Percentiles rank a stretch among this genome's conserved stretches.
These are phyloP conservation scores for Rhagium mordax DNA, from an alignment of 2,888 invertebrate species.

Conservation along the genomic window DNA sequence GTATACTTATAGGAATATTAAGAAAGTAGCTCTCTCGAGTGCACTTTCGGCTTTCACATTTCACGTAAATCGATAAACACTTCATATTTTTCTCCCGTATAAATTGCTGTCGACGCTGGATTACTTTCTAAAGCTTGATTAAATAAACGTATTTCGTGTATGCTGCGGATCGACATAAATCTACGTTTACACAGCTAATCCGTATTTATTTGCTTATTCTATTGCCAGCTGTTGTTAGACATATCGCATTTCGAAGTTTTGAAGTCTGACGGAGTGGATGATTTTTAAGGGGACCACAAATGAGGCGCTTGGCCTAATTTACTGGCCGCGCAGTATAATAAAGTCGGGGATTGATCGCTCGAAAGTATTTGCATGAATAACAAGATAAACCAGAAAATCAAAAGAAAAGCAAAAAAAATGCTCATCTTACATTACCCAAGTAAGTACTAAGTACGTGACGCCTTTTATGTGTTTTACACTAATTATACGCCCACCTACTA, in stretches of 20 bases:
- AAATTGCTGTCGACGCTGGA: constrained; percentile 8
- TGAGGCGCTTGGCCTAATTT: not conserved
- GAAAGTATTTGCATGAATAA: too few species aligned
- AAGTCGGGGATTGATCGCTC: too few species aligned
- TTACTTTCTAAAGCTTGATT: constrained; percentile 39
- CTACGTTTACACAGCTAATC: not conserved
- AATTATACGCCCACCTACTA: too few species aligned
- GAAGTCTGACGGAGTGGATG: not conserved
- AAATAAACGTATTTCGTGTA: constrained; percentile 31
- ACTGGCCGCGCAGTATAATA: not conserved
- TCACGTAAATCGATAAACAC: constrained; percentile 36
- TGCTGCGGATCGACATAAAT: not conserved
- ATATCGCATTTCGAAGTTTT: not conserved
- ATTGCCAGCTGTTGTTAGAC: not conserved
- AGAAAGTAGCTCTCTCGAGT: constrained; percentile 39
- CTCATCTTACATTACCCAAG: too few species aligned
- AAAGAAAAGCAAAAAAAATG: too few species aligned
- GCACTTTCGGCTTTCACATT: constrained; percentile 39
- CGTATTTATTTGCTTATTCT: not conserved
- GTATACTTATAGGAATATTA: constrained; percentile 22
- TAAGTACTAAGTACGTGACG: too few species aligned
- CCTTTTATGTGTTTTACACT: too few species aligned
- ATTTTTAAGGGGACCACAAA: not conserved
- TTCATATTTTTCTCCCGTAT: constrained; percentile 30
- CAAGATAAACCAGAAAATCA: too few species aligned